Base-by-base conservation (phyloP, 2,113 vertebrate species). In the Anguilla rostrata region DNA sequence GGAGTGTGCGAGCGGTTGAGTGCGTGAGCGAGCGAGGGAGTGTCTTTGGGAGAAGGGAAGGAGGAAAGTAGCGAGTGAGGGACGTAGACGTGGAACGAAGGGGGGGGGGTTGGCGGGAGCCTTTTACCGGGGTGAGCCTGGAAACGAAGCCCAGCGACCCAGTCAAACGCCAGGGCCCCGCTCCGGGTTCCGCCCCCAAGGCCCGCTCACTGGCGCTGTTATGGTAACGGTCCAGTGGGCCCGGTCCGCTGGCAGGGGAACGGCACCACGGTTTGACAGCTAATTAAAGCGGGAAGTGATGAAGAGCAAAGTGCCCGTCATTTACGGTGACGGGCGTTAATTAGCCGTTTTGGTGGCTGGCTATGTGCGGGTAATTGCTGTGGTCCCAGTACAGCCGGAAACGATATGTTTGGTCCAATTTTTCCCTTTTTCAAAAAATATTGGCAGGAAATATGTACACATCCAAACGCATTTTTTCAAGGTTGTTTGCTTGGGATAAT, bases 331-430 rank as follows among this genome's bases (percentile, higher is more conserved):
- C 86, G 85, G 43, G 3, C 90, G 86, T 78, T 91, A 81, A 91
- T 93, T 87, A 90, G 88, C 83, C 88, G 81, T 91, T 90, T 87
- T 75, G 88, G 89, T 81, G 83, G 88, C 86, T 89, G 80, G 88
- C 63, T n/a, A 40, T 11, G 39, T 83, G 78, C 84, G 63, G 18
- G 75, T 41, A 78, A 83, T 83, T 56, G 14, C 66, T 57, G 14
- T 81, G 26, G 53, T 60, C 16, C n/a, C 20, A 5, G 14, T 86
- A 34, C 26, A 57, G 34, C 34, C 75, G 5, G 26, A 46, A 85
- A 15, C 39, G 4, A 14, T 41, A 22, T 71, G 29, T 20, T 84
- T 84, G 56, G 82, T 11, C 5, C 9, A 16, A 63, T 85, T 43
- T 39, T 18, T 39, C 39, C 81, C 6, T 83, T 22, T 22, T 49